phyloP scores from a whole-genome alignment of 92 coral and sea anemone species.

The Phenganax subtilis region DNA sequence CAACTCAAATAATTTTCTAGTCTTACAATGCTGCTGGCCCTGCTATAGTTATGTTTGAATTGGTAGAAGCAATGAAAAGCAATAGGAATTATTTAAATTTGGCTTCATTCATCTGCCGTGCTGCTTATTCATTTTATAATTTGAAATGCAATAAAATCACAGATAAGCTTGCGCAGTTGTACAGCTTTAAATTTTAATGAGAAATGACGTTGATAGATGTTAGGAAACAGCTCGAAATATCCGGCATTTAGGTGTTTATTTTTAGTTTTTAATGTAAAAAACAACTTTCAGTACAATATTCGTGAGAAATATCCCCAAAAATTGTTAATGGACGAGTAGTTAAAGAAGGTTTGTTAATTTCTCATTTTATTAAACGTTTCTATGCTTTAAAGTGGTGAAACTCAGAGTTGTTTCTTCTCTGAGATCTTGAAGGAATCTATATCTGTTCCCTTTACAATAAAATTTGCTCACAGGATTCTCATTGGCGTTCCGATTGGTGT shows the following conservation, averaged over 20 bases:
- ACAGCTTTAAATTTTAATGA: not conserved
- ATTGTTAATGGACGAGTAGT: not conserved
- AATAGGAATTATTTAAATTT: no score
- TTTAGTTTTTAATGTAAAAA: not conserved
- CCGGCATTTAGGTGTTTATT: not conserved
- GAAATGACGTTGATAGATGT: not conserved
- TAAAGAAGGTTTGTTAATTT: not conserved
- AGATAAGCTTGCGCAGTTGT: conserved; percentile 10
- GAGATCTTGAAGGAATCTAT: not conserved
- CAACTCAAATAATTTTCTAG: no score
- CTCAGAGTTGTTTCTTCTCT: not conserved
- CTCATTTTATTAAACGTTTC: not conserved
- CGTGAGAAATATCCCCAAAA: not conserved
- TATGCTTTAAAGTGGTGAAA: not conserved
- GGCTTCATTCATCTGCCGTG: no score
- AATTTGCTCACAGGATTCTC: not conserved
- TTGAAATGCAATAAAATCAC: conserved; percentile 14
- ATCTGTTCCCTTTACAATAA: not conserved
- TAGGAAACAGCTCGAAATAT: not conserved
- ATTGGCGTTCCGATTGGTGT: not conserved
- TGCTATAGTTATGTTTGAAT: no score
- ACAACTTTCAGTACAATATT: not conserved
- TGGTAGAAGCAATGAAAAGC: no score
- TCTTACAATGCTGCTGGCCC: no score
- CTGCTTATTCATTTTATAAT: no score